Percentiles rank a stretch among this genome's conserved stretches.
Conservation (phyloP, 2,113 vertebrate genomes). For the Chinchilla lanigera region DNA sequence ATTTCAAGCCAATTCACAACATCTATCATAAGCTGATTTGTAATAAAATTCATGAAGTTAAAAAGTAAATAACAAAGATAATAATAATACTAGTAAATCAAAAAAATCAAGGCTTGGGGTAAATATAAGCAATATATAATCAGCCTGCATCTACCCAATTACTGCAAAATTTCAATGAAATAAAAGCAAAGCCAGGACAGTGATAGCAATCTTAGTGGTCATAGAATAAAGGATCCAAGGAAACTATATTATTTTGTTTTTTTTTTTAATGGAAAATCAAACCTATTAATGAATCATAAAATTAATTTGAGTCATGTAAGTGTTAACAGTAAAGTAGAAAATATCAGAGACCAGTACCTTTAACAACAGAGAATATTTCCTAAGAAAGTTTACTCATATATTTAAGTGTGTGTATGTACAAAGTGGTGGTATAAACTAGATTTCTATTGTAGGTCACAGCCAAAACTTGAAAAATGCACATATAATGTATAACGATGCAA, state of each 20-base stretch:
- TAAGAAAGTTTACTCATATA: neutral
- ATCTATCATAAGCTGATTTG: neutral
- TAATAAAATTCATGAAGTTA: neutral
- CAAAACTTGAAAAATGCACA: constrained; percentile 6
- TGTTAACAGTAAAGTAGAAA: neutral
- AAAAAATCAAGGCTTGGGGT: constrained; percentile 26
- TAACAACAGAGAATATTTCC: constrained; percentile 43
- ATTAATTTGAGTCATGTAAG: constrained; percentile 5
- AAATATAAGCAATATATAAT: neutral
- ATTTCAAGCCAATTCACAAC: neutral
- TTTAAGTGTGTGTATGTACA: neutral
- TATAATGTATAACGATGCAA: neutral
- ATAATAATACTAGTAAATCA: neutral
- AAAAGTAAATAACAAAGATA: neutral
- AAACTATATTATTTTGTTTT: constrained; percentile 21
- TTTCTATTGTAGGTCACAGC: neutral
- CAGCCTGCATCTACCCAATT: neutral
- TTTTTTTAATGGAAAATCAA: constrained; percentile 19
- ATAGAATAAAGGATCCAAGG: constrained; percentile 29
- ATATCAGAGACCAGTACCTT: neutral
- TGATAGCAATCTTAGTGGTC: neutral
- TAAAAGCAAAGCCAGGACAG: neutral
- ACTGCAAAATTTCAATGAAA: constrained; percentile 17
- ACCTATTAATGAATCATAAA: neutral
- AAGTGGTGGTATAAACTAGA: neutral